Conservation (phyloP, 2,888 invertebrate genomes). For the Camponotus fellah region DNA sequence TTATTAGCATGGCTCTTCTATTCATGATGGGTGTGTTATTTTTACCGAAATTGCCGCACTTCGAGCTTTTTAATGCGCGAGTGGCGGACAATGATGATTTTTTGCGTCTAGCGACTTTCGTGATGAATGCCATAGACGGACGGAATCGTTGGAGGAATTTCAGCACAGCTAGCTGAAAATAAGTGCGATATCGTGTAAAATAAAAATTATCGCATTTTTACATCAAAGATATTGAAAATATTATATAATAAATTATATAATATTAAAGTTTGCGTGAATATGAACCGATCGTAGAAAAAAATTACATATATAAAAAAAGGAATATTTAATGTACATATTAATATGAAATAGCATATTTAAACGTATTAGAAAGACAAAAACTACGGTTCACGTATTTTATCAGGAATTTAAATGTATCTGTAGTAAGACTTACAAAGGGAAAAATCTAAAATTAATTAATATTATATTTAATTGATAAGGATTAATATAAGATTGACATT, state of each 20-base stretch:
- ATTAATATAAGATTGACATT: conserved; percentile 28
- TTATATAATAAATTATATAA: no score
- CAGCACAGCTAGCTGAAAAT: conserved; percentile 13
- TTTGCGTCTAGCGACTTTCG: conserved; percentile 73
- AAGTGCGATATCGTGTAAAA: background rate
- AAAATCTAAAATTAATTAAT: background rate
- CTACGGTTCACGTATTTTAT: background rate
- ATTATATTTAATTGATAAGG: conserved; percentile 1
- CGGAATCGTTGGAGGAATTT: conserved; percentile 55
- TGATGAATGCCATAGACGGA: conserved; percentile 76
- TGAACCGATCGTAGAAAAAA: background rate
- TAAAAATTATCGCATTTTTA: conserved; percentile 5
- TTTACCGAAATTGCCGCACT: conserved; percentile 86
- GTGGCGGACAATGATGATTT: conserved; percentile 73
- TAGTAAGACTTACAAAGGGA: background rate
- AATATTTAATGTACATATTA: conserved; percentile 15
- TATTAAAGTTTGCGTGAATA: background rate
- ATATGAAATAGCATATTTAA: conserved; percentile 17
- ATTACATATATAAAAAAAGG: background rate
- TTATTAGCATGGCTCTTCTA: conserved; percentile 87
- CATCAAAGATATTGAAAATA: background rate
- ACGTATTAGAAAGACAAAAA: background rate
- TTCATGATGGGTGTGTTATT: conserved; percentile 87
- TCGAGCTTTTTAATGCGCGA: conserved; percentile 69
- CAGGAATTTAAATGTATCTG: background rate